phyloP scores from a whole-genome alignment of 2,797 vertebrate genomes.

The Xyrichtys novacula region DNA sequence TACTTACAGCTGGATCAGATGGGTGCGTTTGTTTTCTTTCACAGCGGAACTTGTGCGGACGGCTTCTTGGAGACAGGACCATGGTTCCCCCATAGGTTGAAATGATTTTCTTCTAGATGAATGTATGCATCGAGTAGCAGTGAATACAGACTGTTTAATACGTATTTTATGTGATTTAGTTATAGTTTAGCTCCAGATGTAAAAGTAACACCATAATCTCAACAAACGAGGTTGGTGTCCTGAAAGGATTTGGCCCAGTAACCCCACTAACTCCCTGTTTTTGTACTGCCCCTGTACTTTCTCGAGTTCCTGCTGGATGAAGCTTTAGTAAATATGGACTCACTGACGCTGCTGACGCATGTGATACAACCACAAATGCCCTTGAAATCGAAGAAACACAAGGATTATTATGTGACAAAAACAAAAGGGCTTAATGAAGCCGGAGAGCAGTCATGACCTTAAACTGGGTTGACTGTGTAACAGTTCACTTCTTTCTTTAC shows the following conservation, averaged over 20 bases:
- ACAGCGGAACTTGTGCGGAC: too few relatives aligned
- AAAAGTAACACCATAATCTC: neutral
- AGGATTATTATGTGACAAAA: neutral
- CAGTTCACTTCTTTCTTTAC: neutral
- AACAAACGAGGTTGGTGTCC: neutral
- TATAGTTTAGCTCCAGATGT: neutral
- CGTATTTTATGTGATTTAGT: too few relatives aligned
- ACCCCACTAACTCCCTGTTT: neutral
- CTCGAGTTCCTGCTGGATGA: neutral
- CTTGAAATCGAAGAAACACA: slow-evolving; percentile 15
- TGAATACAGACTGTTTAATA: too few relatives aligned
- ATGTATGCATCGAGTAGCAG: too few relatives aligned
- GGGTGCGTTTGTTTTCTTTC: too few relatives aligned
- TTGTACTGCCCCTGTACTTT: neutral
- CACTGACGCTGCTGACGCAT: neutral
- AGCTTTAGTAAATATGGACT: slow-evolving; percentile 21
- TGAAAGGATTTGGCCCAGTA: slow-evolving; percentile 7
- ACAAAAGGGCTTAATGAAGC: neutral
- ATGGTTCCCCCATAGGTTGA: too few relatives aligned
- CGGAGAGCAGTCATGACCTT: neutral
- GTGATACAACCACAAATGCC: slow-evolving; percentile 15
- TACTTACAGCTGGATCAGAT: neutral
- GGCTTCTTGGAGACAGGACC: too few relatives aligned
- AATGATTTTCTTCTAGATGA: too few relatives aligned
- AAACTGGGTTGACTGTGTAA: too few relatives aligned